Evolutionary conservation across 1,140 invertebrate species (phyloP), one percentile per base, ranked within the genome.

Genomic region (Drosophila simulans): DNA sequence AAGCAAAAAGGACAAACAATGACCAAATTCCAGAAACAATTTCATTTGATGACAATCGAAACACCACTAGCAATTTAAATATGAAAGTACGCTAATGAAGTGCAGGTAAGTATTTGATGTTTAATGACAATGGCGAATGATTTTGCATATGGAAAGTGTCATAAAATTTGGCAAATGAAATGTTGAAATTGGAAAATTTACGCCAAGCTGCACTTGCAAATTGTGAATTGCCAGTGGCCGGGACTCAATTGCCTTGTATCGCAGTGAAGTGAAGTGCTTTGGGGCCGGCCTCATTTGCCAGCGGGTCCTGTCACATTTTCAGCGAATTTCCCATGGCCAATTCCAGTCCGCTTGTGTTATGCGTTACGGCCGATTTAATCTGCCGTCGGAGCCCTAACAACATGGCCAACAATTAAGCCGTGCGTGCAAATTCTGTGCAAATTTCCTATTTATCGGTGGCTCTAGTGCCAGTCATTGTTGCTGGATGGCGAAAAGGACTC

Each of bases 371-470:
- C 68, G 52, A 71, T 70, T 70, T 70, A 70, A 70, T 71, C 68
- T 56, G 65, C 64, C 40, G 12, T 45, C 35, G 65, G 68, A 57
- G 17, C 43, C 64, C 68, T 27, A 70, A 71, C 68, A 73, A 79
- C 76, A 76, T 66, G 73, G 80, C 56, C 71, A 80, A 60, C 82
- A 88, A 86, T 86, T 86, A 86, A 76, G 70, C 83, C 83, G 78
- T 82, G 75, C 81, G 59, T 75, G 80, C 62, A 79, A 82, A 82
- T 86, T 70, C 78, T 37, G 56, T 31, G 82, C 51, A 75, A 81
- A 88, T 88, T 82, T 82, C 75, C 69, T 62, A 88, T 86, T 88
- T 86, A 86, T 76, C 57, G 71, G 31, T 51, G n/a, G 27, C 46
- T 43, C 49, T 39, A 46, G 43, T 69, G 63, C 49, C 51, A 17